These are phyloP conservation scores for Montipora foliosa DNA, from an alignment of 64 coral and sea anemone species.

Conservation along the genomic window DNA sequence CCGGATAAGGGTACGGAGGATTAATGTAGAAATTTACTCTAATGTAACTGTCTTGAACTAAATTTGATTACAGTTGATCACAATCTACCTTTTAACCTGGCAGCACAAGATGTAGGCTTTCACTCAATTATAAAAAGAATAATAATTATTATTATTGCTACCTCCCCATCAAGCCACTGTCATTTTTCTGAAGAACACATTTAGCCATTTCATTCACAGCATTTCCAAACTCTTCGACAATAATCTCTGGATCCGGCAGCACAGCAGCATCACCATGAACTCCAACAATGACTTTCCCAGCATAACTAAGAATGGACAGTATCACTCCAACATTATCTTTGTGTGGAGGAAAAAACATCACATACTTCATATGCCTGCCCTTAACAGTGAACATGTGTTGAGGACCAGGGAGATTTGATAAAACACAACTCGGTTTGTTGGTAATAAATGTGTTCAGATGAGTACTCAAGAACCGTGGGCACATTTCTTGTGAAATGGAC, in stretches of 20 bases:
- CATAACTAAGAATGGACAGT: slow-evolving; percentile 81
- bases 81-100: too few species aligned
- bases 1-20: too few species aligned
- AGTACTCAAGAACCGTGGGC: slow-evolving; percentile 52
- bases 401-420: slow-evolving; percentile 97
- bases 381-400: slow-evolving; percentile 36
- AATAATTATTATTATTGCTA: too few species aligned
- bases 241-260: slow-evolving; percentile 71
- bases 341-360: slow-evolving; percentile 93
- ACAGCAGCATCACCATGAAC: slow-evolving; percentile 73
- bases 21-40: too few species aligned
- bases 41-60: too few species aligned
- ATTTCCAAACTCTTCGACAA: slow-evolving; percentile 76
- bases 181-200: slow-evolving; percentile 29
- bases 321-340: slow-evolving; percentile 77
- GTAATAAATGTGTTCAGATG: slow-evolving; percentile 2
- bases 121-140: too few species aligned
- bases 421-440: slow-evolving; percentile 72
- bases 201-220: slow-evolving; percentile 69
- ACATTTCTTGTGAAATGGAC: slow-evolving; percentile 62
- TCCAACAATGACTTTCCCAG: slow-evolving; percentile 78
- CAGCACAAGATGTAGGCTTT: too few species aligned
- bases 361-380: slow-evolving; percentile 46
- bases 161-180: not conserved
- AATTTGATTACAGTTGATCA: too few species aligned